Base-by-base conservation (phyloP, 2,888 invertebrate genomes). In the Idaea dimidiata region DNA sequence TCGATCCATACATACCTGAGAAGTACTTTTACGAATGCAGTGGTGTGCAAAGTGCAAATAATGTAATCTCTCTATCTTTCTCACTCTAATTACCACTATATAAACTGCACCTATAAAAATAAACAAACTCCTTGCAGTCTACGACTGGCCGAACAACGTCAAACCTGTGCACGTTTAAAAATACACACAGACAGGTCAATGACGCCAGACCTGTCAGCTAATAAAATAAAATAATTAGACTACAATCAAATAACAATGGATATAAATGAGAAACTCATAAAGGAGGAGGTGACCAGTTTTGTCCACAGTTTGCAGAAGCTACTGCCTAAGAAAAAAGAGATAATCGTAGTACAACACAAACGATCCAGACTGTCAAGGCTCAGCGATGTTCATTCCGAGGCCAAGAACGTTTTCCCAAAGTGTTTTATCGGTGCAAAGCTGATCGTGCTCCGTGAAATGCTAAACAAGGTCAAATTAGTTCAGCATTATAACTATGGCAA, bases 401-500 rank as follows among this genome's bases (percentile, higher is more conserved):
- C 92, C 1, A 92, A 92, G 66, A 84, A 71, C 66, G 88, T 90
- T 8, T 92, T 92, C 63, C 92, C 92, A 10, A 79, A 79, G 71
- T 92, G 91, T 69, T 92, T 92, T 68, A 79, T 86, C 61, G 92
- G 92, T 33, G 85, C 91, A 17, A 88, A 82, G 70, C 77, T 91
- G 16, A 73, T 85, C 8, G 76, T 91, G 24, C 70, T 87, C 59
- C 78, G 91, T 58, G 87, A 89, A 68, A 74, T 91, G 60, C 72
- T 89, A 74, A 84, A 91, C 59, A 89, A 82, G 64, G 87, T 92
- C 53, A 90, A 86, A 66, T 69, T 92, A 16, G 81, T 87, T 17
- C 92, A 92, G 72, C 85, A 90, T 59, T 92, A 92, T 74, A 89
- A 86, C 69, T 90, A 82, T 62, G 89, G 89, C 2, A 87, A 82